Evolutionary conservation across 2,888 invertebrate genomes (phyloP).

Genomic region (Sipunculus nudus): DNA sequence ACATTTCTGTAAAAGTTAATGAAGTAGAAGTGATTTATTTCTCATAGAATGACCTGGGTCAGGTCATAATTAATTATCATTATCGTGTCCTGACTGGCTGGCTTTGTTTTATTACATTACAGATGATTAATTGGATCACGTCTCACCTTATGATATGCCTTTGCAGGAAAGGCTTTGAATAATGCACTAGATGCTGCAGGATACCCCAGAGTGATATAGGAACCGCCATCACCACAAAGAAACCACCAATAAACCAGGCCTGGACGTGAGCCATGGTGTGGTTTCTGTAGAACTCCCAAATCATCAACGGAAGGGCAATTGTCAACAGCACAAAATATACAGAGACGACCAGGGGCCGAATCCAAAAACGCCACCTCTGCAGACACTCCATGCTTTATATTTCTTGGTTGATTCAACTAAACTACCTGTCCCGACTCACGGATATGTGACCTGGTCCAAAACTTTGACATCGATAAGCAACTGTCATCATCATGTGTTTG

Average conservation of each 20-base stretch:
- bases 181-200: slow-evolving; percentile 91
- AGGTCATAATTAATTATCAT: too few relatives aligned
- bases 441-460: too few relatives aligned
- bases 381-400: slow-evolving; percentile 18
- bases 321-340: slow-evolving; percentile 83
- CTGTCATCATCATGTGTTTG: too few relatives aligned
- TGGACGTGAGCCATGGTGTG: slow-evolving; percentile 78
- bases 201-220: slow-evolving; percentile 96
- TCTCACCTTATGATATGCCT: slow-evolving; percentile 88
- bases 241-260: slow-evolving; percentile 82
- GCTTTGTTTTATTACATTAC: too few relatives aligned
- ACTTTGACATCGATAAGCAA: too few relatives aligned
- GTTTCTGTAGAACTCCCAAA: slow-evolving; percentile 80
- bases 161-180: slow-evolving; percentile 89
- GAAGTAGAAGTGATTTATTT: too few relatives aligned
- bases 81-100: too few relatives aligned
- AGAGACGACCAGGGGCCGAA: slow-evolving; percentile 83
- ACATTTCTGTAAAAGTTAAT: too few relatives aligned
- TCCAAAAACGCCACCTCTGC: slow-evolving; percentile 84
- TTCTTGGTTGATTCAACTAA: too few relatives aligned
- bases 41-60: too few relatives aligned
- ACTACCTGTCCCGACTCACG: too few relatives aligned
- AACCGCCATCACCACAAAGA: slow-evolving; percentile 89
- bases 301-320: slow-evolving; percentile 84
- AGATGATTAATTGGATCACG: too few relatives aligned